phyloP scores from a whole-genome alignment of 2,888 invertebrate genomes.

The Meghimatium bilineatum region DNA sequence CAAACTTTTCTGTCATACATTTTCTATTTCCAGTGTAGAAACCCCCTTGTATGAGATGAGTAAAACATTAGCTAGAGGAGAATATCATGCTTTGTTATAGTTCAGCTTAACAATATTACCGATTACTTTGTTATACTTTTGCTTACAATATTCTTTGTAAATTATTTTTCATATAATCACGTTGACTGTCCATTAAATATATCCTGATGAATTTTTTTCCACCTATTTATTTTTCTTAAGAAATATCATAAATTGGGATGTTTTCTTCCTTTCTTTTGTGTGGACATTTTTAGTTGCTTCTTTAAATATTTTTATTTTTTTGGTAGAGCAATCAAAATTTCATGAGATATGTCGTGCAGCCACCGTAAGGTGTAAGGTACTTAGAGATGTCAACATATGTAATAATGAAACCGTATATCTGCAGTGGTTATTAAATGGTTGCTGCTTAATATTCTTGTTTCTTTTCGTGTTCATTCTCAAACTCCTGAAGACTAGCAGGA shows the following conservation, averaged over 20 bases:
- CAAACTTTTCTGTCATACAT: background rate
- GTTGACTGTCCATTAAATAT: slow-evolving; percentile 4
- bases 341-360: background rate
- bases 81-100: no score
- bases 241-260: background rate
- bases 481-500: no score
- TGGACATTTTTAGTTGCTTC: slow-evolving; percentile 19
- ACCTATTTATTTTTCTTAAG: background rate
- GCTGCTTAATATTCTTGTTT: background rate
- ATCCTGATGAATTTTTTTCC: slow-evolving; percentile 12
- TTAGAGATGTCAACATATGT: background rate
- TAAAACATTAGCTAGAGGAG: no score
- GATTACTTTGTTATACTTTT: slow-evolving; percentile 23
- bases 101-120: no score
- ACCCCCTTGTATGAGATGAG: no score
- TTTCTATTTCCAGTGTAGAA: background rate
- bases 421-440: background rate
- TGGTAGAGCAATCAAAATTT: background rate
- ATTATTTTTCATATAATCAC: slow-evolving; percentile 4
- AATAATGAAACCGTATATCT: background rate
- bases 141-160: background rate
- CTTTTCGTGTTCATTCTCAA: no score
- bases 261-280: background rate
- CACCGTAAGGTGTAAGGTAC: background rate
- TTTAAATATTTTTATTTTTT: background rate